Evolutionary conservation across 2,797 vertebrate species (phyloP), one percentile per base, ranked within the genome.

Genomic region (Antrozous pallidus): DNA sequence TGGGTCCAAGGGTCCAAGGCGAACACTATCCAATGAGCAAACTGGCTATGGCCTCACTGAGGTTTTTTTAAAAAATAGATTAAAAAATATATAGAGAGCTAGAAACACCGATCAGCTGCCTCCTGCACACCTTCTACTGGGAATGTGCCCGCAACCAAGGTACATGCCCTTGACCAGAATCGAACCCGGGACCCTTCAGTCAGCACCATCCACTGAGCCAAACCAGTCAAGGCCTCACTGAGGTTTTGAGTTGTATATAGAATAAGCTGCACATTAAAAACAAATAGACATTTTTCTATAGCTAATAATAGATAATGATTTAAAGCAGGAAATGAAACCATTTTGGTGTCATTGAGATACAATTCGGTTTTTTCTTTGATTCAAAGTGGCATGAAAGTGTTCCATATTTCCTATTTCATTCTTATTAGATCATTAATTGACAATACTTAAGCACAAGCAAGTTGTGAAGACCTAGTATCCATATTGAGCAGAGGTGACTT

Each of bases 241-340:
- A 97, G 94, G 71, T 63, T 96, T 95, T 97, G 73, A 94, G 49
- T 38, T 96, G 65, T 89, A 94, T 90, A 92, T 63, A 94, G 91
- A 97, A 96, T 95, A 96, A 96, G 90, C 63, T 28, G 47, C 81
- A 47, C 42, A 92, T 80, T 96, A 92, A 94, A 88, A 85, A 40
- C 3, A 91, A 75, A 13, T 31, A 3, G 45, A 71, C 80, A 81
- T 13, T 77, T 94, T 83, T 65, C 36, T 87, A 3, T 33, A 24
- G 20, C 40, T 3, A 24, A 36, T 42, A n/a, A 20, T 14, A 26
- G 90, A 31, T 93, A 45, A 69, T 80, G 14, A 47, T 84, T 91
- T 9, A 94, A 93, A 90, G 40, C 6, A 3, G 1, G 0, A 85
- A 81, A 75, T 16, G 4, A 89, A 88, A 73, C 74, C 47, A 4